A percentile compares a stretch with the other conserved stretches of the same genome.
phyloP scores from a whole-genome alignment of 2,797 vertebrate genomes.

The Takifugu ocellatus region DNA sequence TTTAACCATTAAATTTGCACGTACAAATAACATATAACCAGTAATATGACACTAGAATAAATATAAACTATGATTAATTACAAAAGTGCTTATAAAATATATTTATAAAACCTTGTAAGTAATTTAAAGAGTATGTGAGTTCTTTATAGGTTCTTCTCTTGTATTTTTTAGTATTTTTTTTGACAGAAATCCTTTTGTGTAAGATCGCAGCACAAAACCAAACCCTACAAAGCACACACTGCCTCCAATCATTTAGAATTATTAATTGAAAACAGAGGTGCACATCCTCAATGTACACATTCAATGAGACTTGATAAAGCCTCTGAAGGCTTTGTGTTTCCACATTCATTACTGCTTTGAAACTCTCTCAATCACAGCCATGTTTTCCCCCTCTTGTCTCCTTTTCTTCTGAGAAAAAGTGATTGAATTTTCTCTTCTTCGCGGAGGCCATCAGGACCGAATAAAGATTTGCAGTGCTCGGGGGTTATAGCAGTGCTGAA shows the following conservation, averaged over 20 bases:
- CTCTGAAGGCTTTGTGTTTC: constrained; percentile 10
- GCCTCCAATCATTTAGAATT: constrained; percentile 4
- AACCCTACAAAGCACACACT: constrained; percentile 8
- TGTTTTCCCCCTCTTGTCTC: constrained; percentile 36
- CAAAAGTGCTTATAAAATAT: no score
- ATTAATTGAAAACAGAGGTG: constrained; percentile 7
- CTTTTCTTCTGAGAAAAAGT: constrained; percentile 27
- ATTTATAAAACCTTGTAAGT: no score
- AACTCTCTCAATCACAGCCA: constrained; percentile 21
- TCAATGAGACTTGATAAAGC: constrained; percentile 7
- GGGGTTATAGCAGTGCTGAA: constrained; percentile 61
- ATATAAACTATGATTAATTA: no score
- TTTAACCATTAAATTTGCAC: no score
- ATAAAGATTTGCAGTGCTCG: constrained; percentile 58
- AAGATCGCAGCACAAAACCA: constrained; percentile 15
- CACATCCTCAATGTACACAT: constrained; percentile 11
- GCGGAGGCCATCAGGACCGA: constrained; percentile 39
- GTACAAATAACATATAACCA: no score
- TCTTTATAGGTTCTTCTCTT: constrained; percentile 6
- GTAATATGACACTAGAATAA: no score
- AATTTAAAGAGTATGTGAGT: neutral
- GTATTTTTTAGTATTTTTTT: constrained; percentile 7
- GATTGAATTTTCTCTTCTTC: constrained; percentile 50
- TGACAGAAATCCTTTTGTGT: constrained; percentile 18
- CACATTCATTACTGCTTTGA: constrained; percentile 14